A percentile compares a stretch with the other conserved stretches of the same genome.
These are phyloP conservation scores for Euzophera pinguis DNA, from an alignment of 2,888 invertebrate genomes.

Conservation along the genomic window DNA sequence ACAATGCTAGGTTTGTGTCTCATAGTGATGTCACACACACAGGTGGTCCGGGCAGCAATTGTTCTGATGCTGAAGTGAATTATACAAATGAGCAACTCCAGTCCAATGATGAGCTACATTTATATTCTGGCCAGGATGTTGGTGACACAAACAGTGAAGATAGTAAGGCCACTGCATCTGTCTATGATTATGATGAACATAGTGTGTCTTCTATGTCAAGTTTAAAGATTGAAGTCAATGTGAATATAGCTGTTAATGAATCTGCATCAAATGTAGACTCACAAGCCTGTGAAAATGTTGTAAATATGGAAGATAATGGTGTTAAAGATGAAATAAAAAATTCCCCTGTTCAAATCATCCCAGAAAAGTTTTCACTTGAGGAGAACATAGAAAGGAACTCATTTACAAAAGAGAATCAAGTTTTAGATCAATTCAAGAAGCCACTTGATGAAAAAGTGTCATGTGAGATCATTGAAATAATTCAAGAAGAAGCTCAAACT, in stretches of 20 bases:
- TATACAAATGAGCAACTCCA: constrained; percentile 51
- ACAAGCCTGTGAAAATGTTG: constrained; percentile 26
- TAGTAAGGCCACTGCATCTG: constrained; percentile 56
- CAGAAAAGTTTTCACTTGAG: constrained; percentile 48
- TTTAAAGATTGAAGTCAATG: constrained; percentile 61
- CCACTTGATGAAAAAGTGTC: constrained; percentile 29
- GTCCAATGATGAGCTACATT: constrained; percentile 46
- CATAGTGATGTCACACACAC: constrained; percentile 29
- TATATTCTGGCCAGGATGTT: constrained; percentile 53
- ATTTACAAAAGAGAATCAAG: constrained; percentile 24
- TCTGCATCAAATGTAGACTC: constrained; percentile 27
- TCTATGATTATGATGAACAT: constrained; percentile 68
- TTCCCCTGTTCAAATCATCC: constrained; percentile 27
- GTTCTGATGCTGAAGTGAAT: constrained; percentile 52
- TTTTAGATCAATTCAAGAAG: constrained; percentile 23
- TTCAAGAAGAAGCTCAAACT: constrained; percentile 40
- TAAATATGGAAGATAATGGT: constrained; percentile 27
- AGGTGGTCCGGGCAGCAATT: constrained; percentile 32
- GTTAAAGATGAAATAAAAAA: constrained; percentile 26
- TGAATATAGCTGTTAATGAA: constrained; percentile 45
- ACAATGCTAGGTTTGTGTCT: constrained; percentile 40
- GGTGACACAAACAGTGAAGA: constrained; percentile 64
- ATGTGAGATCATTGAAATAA: constrained; percentile 42
- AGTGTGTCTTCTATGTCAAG: constrained; percentile 62
- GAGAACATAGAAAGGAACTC: constrained; percentile 29